Conservation (phyloP, 2,888 invertebrate species). For the Eupeodes luniger region DNA sequence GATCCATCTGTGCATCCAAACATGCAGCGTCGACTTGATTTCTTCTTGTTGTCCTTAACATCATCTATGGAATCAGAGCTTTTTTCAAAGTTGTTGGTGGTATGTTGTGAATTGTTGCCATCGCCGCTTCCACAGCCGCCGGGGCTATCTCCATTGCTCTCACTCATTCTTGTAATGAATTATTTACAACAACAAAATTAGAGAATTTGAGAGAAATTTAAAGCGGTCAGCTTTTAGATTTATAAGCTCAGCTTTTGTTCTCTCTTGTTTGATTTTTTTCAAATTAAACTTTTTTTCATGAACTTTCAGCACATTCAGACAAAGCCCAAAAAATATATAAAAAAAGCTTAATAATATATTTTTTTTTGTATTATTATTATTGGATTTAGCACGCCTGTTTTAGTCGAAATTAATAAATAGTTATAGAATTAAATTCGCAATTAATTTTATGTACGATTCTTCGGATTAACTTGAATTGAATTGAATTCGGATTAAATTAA, state of each 20-base stretch:
- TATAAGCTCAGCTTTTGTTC: constrained; percentile 69
- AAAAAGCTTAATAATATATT: constrained; percentile 33
- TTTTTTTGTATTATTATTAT: neutral
- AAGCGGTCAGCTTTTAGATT: constrained; percentile 14
- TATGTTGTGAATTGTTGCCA: constrained; percentile 11
- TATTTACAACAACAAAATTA: neutral
- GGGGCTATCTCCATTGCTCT: constrained; percentile 19
- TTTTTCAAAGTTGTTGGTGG: constrained; percentile 26
- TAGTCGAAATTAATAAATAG: neutral
- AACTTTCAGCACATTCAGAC: constrained; percentile 56
- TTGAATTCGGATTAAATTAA: neutral
- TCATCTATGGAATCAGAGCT: constrained; percentile 41
- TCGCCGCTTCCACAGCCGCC: neutral
- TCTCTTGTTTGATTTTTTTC: neutral
- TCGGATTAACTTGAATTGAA: neutral
- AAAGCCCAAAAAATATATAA: neutral
- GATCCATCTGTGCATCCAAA: constrained; percentile 79
- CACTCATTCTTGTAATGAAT: constrained; percentile 45
- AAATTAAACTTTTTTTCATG: constrained; percentile 25
- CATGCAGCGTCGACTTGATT: constrained; percentile 77
- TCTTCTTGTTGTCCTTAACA: constrained; percentile 17
- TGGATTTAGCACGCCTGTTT: neutral
- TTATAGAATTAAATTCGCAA: neutral
- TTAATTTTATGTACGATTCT: neutral
- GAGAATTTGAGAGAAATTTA: neutral